Conservation (phyloP, 2,888 invertebrate species). For the Rhingia rostrata region DNA sequence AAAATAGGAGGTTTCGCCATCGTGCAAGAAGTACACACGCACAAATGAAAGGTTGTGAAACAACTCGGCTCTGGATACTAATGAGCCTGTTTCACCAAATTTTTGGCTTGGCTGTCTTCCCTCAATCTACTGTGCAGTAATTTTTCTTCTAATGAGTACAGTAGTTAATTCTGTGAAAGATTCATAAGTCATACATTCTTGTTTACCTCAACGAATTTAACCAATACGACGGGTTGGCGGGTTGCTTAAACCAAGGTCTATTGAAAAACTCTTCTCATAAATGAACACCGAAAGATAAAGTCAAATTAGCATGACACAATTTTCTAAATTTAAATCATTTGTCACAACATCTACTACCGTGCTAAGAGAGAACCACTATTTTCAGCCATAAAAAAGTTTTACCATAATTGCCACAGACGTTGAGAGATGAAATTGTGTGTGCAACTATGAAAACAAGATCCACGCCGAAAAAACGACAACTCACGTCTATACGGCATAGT, state of each 20-base stretch:
- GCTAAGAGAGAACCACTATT: slow-evolving; percentile 7
- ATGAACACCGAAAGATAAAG: slow-evolving; percentile 14
- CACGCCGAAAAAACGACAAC: slow-evolving; percentile 16
- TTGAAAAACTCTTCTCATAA: slow-evolving; percentile 34
- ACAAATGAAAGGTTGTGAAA: too few relatives aligned
- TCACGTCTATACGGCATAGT: not conserved
- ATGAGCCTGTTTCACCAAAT: too few relatives aligned
- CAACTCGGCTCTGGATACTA: too few relatives aligned
- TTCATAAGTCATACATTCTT: too few relatives aligned
- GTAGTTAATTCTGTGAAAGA: too few relatives aligned
- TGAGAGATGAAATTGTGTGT: slow-evolving; percentile 34
- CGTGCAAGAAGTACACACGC: too few relatives aligned
- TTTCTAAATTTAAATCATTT: slow-evolving; percentile 31
- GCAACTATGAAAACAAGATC: slow-evolving; percentile 7
- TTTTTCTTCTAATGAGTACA: too few relatives aligned
- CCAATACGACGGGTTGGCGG: too few relatives aligned
- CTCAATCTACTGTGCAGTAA: too few relatives aligned
- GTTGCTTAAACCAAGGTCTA: slow-evolving; percentile 19
- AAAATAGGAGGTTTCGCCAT: too few relatives aligned
- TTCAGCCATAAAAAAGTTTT: slow-evolving; percentile 23
- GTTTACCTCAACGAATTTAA: too few relatives aligned
- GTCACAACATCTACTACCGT: slow-evolving; percentile 14
- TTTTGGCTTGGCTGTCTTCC: too few relatives aligned
- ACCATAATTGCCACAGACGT: slow-evolving; percentile 30
- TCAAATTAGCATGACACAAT: slow-evolving; percentile 28